Conservation (phyloP, 2,113 vertebrate genomes). For the Vicugna pacos region DNA sequence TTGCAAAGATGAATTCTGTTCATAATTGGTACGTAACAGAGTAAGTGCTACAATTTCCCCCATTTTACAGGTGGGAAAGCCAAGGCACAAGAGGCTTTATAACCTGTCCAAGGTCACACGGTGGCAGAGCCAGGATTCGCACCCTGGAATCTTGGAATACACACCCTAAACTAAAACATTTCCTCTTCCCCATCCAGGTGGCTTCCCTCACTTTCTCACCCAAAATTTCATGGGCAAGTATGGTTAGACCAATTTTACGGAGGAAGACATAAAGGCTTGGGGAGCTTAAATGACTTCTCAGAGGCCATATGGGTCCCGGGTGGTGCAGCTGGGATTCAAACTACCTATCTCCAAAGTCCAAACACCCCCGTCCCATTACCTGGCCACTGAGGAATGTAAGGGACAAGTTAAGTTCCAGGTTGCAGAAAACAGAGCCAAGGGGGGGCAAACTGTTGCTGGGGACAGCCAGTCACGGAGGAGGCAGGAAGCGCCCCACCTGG, state of each 20-base stretch:
- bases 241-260: accelerated
- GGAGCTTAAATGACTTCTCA: not conserved
- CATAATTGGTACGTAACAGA: accelerated
- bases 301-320: accelerated
- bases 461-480: accelerated
- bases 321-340: not conserved
- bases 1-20: not conserved
- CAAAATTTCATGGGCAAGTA: accelerated
- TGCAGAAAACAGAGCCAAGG: not conserved
- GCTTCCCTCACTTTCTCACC: not conserved
- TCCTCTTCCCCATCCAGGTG: not conserved
- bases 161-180: not conserved
- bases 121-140: not conserved
- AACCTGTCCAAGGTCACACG: not conserved
- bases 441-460: not conserved
- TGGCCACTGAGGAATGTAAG: too few relatives aligned
- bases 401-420: not conserved
- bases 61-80: not conserved
- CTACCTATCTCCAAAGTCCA: not conserved
- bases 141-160: not conserved
- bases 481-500: accelerated
- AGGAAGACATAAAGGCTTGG: not conserved
- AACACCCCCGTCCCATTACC: too few relatives aligned
- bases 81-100: accelerated
- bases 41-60: not conserved